phyloP scores from a whole-genome alignment of 2,888 invertebrate species.

The Bugula neritina region DNA sequence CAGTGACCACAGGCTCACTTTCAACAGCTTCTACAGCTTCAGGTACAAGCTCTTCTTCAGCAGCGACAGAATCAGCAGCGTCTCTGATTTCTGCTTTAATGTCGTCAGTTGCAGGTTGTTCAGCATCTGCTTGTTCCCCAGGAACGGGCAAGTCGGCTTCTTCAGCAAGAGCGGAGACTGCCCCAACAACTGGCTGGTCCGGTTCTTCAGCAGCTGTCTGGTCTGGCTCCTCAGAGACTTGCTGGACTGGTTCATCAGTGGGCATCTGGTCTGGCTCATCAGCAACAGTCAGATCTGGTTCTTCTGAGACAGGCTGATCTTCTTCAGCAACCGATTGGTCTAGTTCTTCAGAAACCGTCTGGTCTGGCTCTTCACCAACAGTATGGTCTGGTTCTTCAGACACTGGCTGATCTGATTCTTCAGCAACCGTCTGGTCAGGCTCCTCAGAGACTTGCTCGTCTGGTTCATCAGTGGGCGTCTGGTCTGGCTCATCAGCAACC shows the following conservation, averaged over 20 bases:
- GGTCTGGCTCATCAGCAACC: background rate
- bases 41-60: background rate
- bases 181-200: background rate
- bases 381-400: background rate
- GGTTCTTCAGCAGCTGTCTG: background rate
- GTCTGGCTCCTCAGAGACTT: background rate
- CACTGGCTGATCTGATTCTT: background rate
- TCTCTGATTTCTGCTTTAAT: background rate
- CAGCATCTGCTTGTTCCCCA: background rate
- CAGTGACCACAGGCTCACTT: background rate
- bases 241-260: background rate
- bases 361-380: background rate
- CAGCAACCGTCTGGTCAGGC: background rate
- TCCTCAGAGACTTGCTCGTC: background rate
- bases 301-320: background rate
- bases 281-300: background rate
- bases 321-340: background rate
- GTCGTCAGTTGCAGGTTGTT: background rate
- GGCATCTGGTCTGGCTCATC: background rate
- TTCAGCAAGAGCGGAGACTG: background rate
- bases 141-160: too few relatives aligned
- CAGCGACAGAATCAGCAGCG: background rate
- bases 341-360: background rate
- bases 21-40: background rate
- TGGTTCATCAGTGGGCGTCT: background rate